Evolutionary conservation across 2,797 vertebrate species (phyloP).

Genomic region (Enteromius viviparus): DNA sequence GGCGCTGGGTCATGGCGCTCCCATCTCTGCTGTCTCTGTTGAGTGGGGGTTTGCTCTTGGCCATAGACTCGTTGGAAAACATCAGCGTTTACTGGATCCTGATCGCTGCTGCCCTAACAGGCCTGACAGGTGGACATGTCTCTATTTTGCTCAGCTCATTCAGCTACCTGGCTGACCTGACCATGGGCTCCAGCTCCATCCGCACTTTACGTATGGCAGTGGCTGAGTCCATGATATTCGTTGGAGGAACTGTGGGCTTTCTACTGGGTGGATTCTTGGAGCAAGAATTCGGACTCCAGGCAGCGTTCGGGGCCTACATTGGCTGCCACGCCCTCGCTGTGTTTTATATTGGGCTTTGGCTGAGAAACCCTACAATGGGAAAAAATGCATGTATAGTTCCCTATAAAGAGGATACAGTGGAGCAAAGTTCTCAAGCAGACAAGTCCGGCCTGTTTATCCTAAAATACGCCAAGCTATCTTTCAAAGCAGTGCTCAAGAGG

Average conservation of each 20-base stretch:
- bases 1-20: constrained; percentile 63
- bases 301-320: constrained; percentile 61
- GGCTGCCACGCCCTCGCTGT: constrained; percentile 62
- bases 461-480: constrained; percentile 60
- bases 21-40: constrained; percentile 63
- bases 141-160: constrained; percentile 71
- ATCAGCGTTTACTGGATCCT: constrained; percentile 65
- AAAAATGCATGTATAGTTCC: not conserved
- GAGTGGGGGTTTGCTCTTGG: constrained; percentile 62
- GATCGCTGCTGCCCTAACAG: constrained; percentile 56
- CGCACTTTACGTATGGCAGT: constrained; percentile 69
- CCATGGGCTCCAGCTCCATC: constrained; percentile 49
- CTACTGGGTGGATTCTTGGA: constrained; percentile 65
- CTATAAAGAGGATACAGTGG: constrained; percentile 8
- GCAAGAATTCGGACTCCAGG: constrained; percentile 58
- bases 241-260: constrained; percentile 68
- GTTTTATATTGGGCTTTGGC: constrained; percentile 68
- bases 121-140: constrained; percentile 66
- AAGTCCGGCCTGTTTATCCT: constrained; percentile 41
- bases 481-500: constrained; percentile 62
- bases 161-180: constrained; percentile 71
- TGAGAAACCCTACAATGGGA: constrained; percentile 53
- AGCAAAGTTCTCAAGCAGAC: constrained; percentile 1
- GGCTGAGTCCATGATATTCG: constrained; percentile 71
- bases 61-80: constrained; percentile 53